Percentiles rank a stretch among this genome's conserved stretches.
Evolutionary conservation across 2,113 vertebrate genomes (phyloP).

Genomic region (Pelodiscus sinensis): DNA sequence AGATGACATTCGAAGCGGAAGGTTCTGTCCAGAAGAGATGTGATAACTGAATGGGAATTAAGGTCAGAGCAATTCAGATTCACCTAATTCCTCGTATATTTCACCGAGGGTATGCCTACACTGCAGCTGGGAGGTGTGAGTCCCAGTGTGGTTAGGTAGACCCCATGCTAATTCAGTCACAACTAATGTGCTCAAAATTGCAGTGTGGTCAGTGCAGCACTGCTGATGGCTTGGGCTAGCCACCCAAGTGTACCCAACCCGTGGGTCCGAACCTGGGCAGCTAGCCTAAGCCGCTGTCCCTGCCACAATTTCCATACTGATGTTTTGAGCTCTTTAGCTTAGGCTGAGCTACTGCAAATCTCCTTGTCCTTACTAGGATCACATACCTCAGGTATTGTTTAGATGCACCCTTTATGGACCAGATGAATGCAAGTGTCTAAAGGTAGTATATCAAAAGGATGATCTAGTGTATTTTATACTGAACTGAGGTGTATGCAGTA

Average conservation of each 20-base stretch:
- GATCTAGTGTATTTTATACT: background rate
- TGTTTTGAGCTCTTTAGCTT: background rate
- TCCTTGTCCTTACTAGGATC: background rate
- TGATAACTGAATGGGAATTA: background rate
- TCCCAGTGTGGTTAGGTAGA: background rate
- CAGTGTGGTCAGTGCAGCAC: background rate
- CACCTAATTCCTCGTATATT: background rate
- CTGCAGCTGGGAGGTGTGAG: background rate
- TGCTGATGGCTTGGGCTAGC: background rate
- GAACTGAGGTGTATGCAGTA: background rate
- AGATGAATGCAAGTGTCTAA: background rate
- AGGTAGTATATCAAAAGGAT: background rate
- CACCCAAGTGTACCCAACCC: no score
- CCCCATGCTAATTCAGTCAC: background rate
- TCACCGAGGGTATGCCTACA: background rate
- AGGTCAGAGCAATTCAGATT: background rate
- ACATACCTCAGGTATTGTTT: no score
- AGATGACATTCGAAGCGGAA: background rate
- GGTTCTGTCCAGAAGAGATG: background rate
- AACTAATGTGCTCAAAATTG: background rate
- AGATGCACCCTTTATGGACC: fast-evolving
- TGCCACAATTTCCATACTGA: background rate
- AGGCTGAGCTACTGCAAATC: background rate
- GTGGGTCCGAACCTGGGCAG: background rate
- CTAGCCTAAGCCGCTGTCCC: background rate